Conservation (phyloP, 1,140 invertebrate genomes). For the Diorhabda sublineata region DNA sequence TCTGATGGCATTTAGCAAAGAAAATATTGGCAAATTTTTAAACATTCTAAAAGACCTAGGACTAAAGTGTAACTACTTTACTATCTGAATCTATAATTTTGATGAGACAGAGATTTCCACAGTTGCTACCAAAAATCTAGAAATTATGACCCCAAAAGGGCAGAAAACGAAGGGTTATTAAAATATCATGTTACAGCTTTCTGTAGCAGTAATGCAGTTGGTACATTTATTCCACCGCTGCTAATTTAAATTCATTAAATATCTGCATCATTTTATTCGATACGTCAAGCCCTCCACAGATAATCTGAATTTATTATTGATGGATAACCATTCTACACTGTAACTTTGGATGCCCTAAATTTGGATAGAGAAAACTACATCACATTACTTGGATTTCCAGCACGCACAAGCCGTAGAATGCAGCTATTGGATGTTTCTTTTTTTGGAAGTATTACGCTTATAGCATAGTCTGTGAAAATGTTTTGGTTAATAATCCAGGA, state of each 20-base stretch:
- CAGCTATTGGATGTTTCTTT: too few relatives aligned
- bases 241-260: constrained; percentile 42
- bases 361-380: too few relatives aligned
- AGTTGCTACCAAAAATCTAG: neutral
- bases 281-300: too few relatives aligned
- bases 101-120: neutral
- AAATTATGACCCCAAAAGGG: neutral
- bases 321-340: too few relatives aligned
- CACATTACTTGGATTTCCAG: too few relatives aligned
- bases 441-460: too few relatives aligned
- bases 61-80: neutral
- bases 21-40: neutral
- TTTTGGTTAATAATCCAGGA: too few relatives aligned
- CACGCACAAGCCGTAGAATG: too few relatives aligned
- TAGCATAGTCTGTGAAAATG: too few relatives aligned
- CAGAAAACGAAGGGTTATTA: neutral
- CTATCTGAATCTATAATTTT: neutral
- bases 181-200: neutral
- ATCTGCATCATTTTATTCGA: constrained; percentile 9
- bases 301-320: too few relatives aligned
- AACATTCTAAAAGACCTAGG: constrained; percentile 1
- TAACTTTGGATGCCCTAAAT: too few relatives aligned
- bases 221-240: constrained; percentile 40
- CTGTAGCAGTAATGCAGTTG: constrained; percentile 24
- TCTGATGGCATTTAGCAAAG: too few relatives aligned